Evolutionary conservation across 35 echinoderm and acorn worm genomes (phyloP), one percentile per base, ranked within the genome.

Genomic region (Stichopus chloronotus): DNA sequence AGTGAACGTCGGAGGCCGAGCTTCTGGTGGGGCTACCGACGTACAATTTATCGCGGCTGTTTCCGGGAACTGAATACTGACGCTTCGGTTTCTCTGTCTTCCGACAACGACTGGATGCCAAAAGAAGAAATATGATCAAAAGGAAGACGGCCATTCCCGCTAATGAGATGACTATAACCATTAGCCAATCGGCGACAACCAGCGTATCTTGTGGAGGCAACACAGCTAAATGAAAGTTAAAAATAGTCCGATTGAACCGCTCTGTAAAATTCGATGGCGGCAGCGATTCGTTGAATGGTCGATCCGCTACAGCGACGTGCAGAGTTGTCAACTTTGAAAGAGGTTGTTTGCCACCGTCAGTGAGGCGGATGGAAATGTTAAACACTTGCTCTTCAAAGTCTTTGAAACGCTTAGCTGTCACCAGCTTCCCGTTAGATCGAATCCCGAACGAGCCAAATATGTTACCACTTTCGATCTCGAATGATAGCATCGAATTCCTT

Each of bases 101-200:
- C 57, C 95, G 93, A 54, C 96, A 96, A 78, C 84, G 24, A 54
- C 8, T 95, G 13, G 94, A 91, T 72, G 93, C 84, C n/a, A 98
- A 87, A 52, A 98, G 72, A 19, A 95, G 87, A 59, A 98, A 96
- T 16, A 98, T 57, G 57, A 98, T 92, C 9, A 98, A 76, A 78
- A 98, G 93, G 9, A 98, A 81, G 63, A 98, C 59, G 4, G 94
- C 94, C 17, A 94, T 9, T 59, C 94, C 92, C 57, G 87, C 96
- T 20, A 98, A 94, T 12, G 94, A 90, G 53, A 98, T 95, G 5
- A 95, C 95, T 25, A 94, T 92, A 5, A 98, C 83, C 79, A 96
- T 89, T n/a, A 94, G 90, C 96, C 96, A 98, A 61, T 94, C 92
- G 71, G 90, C 86, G 14, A 92, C 89, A 7, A 72, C 92, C 43